Evolutionary conservation across 2,113 vertebrate genomes (phyloP).

Genomic region (Ascaphus truei): DNA sequence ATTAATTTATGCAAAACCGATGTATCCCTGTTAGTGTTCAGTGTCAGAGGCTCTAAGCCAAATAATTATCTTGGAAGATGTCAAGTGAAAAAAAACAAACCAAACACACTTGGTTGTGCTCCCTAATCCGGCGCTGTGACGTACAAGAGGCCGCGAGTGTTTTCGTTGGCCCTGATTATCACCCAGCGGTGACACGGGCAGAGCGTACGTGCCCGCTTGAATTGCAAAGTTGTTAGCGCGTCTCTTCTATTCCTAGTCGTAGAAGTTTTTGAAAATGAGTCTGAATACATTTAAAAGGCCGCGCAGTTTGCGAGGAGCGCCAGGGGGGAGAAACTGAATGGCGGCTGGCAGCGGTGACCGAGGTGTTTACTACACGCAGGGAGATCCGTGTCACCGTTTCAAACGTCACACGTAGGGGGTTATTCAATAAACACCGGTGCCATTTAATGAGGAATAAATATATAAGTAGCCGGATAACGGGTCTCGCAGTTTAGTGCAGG

Average conservation of each 20-base stretch:
- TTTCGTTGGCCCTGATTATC: neutral
- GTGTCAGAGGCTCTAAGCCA: neutral
- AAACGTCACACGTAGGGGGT: too few species aligned
- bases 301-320: neutral
- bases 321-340: too few species aligned
- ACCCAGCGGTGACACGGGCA: neutral
- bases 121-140: neutral
- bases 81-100: neutral
- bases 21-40: slow-evolving; percentile 18
- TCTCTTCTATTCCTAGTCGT: neutral
- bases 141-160: neutral
- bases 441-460: too few species aligned
- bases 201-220: neutral
- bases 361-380: too few species aligned
- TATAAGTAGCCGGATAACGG: too few species aligned
- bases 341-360: too few species aligned
- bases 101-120: neutral
- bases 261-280: neutral
- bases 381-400: too few species aligned
- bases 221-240: too few species aligned
- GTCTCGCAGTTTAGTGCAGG: too few species aligned
- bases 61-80: neutral
- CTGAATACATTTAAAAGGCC: neutral
- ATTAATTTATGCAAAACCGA: slow-evolving; percentile 46
- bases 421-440: too few species aligned